Evolutionary conservation across 2,888 invertebrate genomes (phyloP).

Genomic region (Eremobia ochroleuca): DNA sequence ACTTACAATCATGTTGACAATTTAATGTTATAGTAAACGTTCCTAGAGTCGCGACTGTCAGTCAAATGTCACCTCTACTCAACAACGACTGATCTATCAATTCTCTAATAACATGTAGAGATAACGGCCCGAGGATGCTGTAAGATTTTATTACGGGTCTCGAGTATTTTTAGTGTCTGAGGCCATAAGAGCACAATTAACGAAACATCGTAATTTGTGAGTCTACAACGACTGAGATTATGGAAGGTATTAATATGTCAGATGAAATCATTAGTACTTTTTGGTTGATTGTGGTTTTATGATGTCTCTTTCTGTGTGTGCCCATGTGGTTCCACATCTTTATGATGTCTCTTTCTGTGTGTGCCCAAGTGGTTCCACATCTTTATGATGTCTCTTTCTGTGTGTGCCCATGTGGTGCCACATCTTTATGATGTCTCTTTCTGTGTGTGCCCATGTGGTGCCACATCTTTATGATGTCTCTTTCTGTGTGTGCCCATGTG

Average conservation of each 20-base stretch:
- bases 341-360: neutral
- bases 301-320: conserved; percentile 1
- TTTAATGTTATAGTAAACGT: conserved; percentile 25
- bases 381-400: neutral
- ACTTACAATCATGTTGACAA: conserved; percentile 45
- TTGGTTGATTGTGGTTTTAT: conserved; percentile 27
- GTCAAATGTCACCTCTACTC: conserved; percentile 66
- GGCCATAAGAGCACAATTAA: conserved; percentile 59
- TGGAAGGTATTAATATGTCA: conserved; percentile 56
- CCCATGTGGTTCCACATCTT: conserved; percentile 15
- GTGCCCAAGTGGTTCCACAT: conserved; percentile 16
- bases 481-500: conserved; percentile 1
- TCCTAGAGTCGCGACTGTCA: conserved; percentile 56
- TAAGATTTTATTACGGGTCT: conserved; percentile 74
- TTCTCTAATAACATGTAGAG: conserved; percentile 73
- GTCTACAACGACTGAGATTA: conserved; percentile 50
- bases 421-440: conserved; percentile 4
- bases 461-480: conserved; percentile 12
- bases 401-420: conserved; percentile 14
- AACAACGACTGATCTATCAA: conserved; percentile 61
- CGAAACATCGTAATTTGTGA: conserved; percentile 63
- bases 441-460: conserved; percentile 10
- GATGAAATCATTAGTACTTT: conserved; percentile 52
- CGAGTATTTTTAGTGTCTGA: conserved; percentile 59
- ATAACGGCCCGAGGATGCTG: conserved; percentile 70